These are phyloP conservation scores for Sinocyclocheilus maitianheensis DNA, from an alignment of 2,113 vertebrate species.

Conservation along the genomic window DNA sequence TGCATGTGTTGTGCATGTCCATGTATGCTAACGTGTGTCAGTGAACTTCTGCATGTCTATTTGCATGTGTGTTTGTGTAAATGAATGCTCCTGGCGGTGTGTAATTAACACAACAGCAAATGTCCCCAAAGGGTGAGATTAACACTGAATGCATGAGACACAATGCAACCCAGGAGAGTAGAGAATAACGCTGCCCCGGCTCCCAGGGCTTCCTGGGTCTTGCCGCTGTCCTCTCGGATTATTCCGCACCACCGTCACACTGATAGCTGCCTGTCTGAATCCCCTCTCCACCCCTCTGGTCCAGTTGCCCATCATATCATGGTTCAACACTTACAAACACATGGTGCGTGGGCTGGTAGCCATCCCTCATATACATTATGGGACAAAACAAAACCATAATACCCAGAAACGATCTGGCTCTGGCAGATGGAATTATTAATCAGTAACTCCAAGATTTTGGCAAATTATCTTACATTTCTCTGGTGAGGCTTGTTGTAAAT, in stretches of 20 bases:
- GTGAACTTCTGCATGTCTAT: slow-evolving; percentile 12
- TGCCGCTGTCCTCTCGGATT: slow-evolving; percentile 43
- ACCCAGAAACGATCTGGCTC: neutral
- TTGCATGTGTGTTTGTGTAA: slow-evolving; percentile 67
- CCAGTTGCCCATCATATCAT: slow-evolving; percentile 63
- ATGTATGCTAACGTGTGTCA: neutral
- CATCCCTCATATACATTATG: slow-evolving; percentile 53
- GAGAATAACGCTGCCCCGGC: neutral
- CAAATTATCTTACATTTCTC: neutral
- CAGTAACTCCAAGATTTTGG: slow-evolving; percentile 1
- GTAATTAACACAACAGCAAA: slow-evolving; percentile 79
- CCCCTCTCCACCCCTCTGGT: slow-evolving; percentile 49
- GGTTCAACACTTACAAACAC: slow-evolving; percentile 78
- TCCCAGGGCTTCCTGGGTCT: slow-evolving; percentile 26
- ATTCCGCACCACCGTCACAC: slow-evolving; percentile 53
- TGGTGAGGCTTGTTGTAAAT: neutral
- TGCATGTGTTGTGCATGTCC: slow-evolving; percentile 13
- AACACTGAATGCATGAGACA: slow-evolving; percentile 76
- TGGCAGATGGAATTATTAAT: slow-evolving; percentile 16
- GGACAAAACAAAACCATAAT: neutral
- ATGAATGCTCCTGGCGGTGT: slow-evolving; percentile 75
- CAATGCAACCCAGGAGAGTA: slow-evolving; percentile 71
- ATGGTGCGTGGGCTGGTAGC: slow-evolving; percentile 68
- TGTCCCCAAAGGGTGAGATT: slow-evolving; percentile 79
- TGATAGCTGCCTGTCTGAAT: slow-evolving; percentile 56